Conservation (phyloP, 2,888 invertebrate species). For the Ischnura elegans region DNA sequence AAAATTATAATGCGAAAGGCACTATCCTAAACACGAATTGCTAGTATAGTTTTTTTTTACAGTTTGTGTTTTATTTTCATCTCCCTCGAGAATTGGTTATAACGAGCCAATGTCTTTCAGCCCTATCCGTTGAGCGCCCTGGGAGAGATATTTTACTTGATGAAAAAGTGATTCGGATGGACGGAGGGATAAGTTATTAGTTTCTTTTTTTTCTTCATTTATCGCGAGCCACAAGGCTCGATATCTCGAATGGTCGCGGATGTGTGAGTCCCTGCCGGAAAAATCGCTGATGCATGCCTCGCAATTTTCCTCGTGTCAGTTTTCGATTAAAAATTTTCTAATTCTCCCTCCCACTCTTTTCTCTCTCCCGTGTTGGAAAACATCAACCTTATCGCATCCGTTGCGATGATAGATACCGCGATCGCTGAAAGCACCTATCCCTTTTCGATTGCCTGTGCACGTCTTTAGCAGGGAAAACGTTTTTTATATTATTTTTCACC, state of each 20-base stretch:
- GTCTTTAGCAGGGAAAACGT: not conserved
- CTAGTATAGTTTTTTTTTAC: not conserved
- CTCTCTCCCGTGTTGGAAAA: not conserved
- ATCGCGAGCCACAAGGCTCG: not conserved
- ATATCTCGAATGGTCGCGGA: conserved; percentile 2
- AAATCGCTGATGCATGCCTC: conserved; percentile 35
- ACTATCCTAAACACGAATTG: conserved; percentile 7
- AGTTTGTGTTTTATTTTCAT: not conserved
- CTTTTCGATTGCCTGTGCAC: not conserved
- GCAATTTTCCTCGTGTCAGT: conserved; percentile 35
- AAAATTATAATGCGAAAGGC: not conserved
- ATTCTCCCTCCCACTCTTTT: too few relatives aligned
- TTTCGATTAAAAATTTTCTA: conserved; percentile 35
- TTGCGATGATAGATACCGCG: conserved; percentile 24
- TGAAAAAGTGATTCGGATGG: conserved; percentile 18
- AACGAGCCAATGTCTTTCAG: conserved; percentile 31
- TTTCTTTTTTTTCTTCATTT: not conserved
- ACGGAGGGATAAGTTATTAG: too few relatives aligned
- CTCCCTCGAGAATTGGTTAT: not conserved
- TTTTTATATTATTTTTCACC: not conserved
- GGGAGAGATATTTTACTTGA: conserved; percentile 38
- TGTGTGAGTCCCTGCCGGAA: conserved; percentile 10
- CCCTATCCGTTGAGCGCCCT: not conserved
- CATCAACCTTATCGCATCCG: conserved; percentile 18
- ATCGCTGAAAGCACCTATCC: not conserved